Base-by-base conservation (phyloP, 2,113 vertebrate species). In the Cavia aperea region DNA sequence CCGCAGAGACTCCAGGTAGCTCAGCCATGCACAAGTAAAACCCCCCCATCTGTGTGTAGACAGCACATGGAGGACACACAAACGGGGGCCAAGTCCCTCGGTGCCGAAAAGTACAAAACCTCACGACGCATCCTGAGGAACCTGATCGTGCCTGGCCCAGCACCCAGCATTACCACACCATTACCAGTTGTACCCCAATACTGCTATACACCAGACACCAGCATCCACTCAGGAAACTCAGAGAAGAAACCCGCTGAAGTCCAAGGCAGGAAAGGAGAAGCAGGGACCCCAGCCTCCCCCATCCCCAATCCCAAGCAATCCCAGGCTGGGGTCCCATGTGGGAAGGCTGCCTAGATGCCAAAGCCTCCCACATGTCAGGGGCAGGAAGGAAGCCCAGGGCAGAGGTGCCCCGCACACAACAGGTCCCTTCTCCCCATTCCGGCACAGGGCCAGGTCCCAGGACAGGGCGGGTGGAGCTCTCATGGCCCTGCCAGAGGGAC, bases 181-280 rank as follows among this genome's bases (percentile, higher is more conserved):
- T 24, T 43, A 13, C 3, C 33, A 23, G 43, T 56, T 39, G 23
- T 6, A 4, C 29, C 56, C 56, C 62, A 36, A 23, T 5, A 2
- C 26, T 5, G 23, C 13, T 14, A 16, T 23, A 21, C 11, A 36
- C 14, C 54, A 39, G 49, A 2, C n/a, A 19, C 60, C 23, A 11
- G 14, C 5, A 1, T 75, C 24, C 11, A 16, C 26, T 70, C 36
- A 66, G 0, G 0, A 49, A 36, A 65, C n/a, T n/a, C 10, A 0
- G 51, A 78, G 70, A 46, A 26, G 60, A 82, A 43, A 62, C 31
- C 24, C 13, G 51, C 13, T 33, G 24, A 33, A 65, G n/a, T 49
- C 66, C 49, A 16, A 31, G 4, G 10, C 77, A 58, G 49, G 1
- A 23, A n/a, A 39, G 46, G 31, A 31, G 0, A 0, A 33, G 62